Conservation (phyloP, 2,113 vertebrate genomes). For the Hippoglossus stenolepis region DNA sequence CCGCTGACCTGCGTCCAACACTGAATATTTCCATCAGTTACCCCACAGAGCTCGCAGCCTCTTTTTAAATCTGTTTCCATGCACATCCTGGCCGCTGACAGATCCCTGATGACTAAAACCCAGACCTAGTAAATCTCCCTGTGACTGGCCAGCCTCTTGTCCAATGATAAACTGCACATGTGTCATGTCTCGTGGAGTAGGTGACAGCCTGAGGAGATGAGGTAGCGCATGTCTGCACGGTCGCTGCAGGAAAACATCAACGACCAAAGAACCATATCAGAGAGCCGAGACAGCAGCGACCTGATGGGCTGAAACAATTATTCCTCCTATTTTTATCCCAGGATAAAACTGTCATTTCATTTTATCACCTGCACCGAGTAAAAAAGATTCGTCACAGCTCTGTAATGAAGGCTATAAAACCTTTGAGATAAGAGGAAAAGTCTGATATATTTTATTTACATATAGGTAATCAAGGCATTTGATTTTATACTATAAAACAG, state of each 20-base stretch:
- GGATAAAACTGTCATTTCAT: neutral
- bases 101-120: slow-evolving; percentile 37
- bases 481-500: too few relatives aligned
- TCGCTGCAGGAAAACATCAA: neutral
- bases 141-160: slow-evolving; percentile 36
- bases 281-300: neutral
- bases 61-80: slow-evolving; percentile 26
- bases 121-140: slow-evolving; percentile 42
- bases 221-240: slow-evolving; percentile 23
- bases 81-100: slow-evolving; percentile 23
- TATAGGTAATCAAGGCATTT: too few relatives aligned
- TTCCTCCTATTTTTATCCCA: neutral
- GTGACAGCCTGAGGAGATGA: slow-evolving; percentile 41
- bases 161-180: slow-evolving; percentile 49
- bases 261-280: neutral
- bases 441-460: too few relatives aligned
- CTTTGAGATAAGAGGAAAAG: too few relatives aligned
- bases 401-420: neutral
- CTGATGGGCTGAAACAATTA: neutral
- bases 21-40: slow-evolving; percentile 31
- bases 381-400: too few relatives aligned
- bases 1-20: slow-evolving; percentile 19
- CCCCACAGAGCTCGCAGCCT: neutral
- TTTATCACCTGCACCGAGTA: neutral
- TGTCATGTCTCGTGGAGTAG: slow-evolving; percentile 57